These are phyloP conservation scores for Neosilurus hyrtlii DNA, from an alignment of 2,797 vertebrate species.

Conservation along the genomic window DNA sequence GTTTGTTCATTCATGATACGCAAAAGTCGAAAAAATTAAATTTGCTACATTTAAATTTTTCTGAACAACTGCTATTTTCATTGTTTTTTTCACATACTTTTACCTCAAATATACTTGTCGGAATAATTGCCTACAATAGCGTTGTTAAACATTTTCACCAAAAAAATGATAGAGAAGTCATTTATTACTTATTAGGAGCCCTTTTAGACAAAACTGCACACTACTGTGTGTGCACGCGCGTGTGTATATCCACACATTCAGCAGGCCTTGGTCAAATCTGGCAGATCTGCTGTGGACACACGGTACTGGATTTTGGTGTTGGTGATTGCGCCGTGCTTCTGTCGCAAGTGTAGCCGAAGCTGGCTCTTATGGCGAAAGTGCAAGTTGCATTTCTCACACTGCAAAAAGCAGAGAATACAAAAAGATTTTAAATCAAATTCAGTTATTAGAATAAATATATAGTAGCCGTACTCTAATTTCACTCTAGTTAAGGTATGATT, in stretches of 20 bases:
- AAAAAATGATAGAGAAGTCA: too few species aligned
- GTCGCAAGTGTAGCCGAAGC: slow-evolving; percentile 91
- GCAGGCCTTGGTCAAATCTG: slow-evolving; percentile 89
- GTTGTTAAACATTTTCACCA: too few species aligned
- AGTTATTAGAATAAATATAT: background rate
- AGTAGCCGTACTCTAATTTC: background rate
- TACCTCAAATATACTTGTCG: too few species aligned
- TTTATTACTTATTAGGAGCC: too few species aligned
- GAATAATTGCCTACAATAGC: too few species aligned
- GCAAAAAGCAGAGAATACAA: slow-evolving; percentile 22
- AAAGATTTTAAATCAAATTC: background rate
- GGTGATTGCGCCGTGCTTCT: slow-evolving; percentile 98
- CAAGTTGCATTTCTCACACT: slow-evolving; percentile 99
- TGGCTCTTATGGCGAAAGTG: slow-evolving; percentile 99
- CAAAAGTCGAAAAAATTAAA: too few species aligned
- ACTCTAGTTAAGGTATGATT: background rate
- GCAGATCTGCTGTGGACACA: slow-evolving; percentile 80
- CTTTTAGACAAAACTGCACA: too few species aligned
- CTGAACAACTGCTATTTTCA: too few species aligned
- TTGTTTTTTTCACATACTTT: too few species aligned
- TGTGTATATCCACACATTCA: slow-evolving; percentile 73
- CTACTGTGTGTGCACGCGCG: background rate
- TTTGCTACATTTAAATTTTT: too few species aligned
- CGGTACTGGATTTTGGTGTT: slow-evolving; percentile 99
- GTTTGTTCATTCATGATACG: too few species aligned